A percentile compares a stretch with the other conserved stretches of the same genome.
Evolutionary conservation across 2,888 invertebrate species (phyloP).

Genomic region (Apocheima hispidaria): DNA sequence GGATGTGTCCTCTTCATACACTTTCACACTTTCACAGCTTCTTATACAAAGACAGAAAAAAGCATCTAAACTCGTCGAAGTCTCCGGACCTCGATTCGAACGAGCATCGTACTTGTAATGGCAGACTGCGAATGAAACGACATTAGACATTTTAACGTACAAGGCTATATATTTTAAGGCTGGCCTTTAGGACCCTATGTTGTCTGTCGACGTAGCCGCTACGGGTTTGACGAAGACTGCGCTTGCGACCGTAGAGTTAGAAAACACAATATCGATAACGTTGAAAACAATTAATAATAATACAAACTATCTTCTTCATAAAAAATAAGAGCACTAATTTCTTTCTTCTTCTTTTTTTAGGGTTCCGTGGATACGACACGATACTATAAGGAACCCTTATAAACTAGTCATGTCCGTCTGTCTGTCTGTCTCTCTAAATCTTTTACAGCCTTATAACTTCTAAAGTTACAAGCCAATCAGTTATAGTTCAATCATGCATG

Average conservation of each 20-base stretch:
- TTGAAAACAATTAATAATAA: not conserved
- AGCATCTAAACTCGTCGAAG: not conserved
- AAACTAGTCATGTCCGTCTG: too few relatives aligned
- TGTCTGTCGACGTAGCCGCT: constrained; percentile 78
- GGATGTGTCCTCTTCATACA: too few relatives aligned
- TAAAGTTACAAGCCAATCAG: too few relatives aligned
- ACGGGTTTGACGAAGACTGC: constrained; percentile 77
- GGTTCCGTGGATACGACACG: too few relatives aligned
- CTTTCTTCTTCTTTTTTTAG: too few relatives aligned
- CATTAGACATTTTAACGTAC: constrained; percentile 80
- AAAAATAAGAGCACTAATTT: too few relatives aligned
- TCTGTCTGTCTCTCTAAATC: too few relatives aligned
- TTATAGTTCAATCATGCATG: too few relatives aligned
- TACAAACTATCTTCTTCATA: too few relatives aligned
- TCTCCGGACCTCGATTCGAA: constrained; percentile 43
- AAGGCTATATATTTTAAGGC: constrained; percentile 80
- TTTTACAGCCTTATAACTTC: too few relatives aligned
- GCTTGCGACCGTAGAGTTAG: constrained; percentile 54
- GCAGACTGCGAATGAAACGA: constrained; percentile 73
- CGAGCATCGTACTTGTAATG: constrained; percentile 57
- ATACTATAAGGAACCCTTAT: too few relatives aligned
- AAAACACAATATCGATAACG: constrained; percentile 33
- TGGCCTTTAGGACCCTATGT: constrained; percentile 79
- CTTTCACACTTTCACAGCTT: too few relatives aligned
- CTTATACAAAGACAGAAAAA: not conserved